Percentiles rank a stretch among this genome's conserved stretches.
Conservation (phyloP, 2,797 vertebrate genomes). For the Spheniscus humboldti region DNA sequence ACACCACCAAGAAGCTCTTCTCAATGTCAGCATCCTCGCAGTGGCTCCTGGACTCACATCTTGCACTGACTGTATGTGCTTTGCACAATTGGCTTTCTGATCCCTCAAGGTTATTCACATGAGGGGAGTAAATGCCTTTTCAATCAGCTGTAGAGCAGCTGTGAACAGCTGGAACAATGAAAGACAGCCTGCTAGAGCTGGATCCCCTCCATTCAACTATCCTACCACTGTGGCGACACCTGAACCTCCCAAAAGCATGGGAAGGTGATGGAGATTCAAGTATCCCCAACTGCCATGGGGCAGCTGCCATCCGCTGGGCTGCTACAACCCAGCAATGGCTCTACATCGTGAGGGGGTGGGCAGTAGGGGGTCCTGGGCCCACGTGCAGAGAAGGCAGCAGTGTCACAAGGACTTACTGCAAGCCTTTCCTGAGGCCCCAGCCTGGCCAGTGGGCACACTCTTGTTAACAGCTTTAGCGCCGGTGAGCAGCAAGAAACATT, state of each 20-base stretch:
- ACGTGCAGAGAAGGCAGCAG: background rate
- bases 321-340: background rate
- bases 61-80: background rate
- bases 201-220: background rate
- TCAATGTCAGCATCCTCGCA: background rate
- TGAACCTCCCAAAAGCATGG: background rate
- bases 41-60: background rate
- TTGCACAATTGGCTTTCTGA: background rate
- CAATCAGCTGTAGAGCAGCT: background rate
- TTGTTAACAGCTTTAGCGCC: background rate
- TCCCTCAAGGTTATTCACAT: conserved; percentile 2
- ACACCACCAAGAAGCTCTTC: background rate
- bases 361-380: too few species aligned
- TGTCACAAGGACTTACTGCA: background rate
- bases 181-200: background rate
- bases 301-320: background rate
- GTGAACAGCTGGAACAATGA: background rate
- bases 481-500: background rate
- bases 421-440: background rate
- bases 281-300: background rate
- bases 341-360: accelerated
- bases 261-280: background rate
- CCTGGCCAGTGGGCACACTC: background rate
- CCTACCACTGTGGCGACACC: background rate
- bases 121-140: background rate